These are phyloP conservation scores for Selene dorsalis DNA, from an alignment of 2,797 vertebrate genomes.

Conservation along the genomic window DNA sequence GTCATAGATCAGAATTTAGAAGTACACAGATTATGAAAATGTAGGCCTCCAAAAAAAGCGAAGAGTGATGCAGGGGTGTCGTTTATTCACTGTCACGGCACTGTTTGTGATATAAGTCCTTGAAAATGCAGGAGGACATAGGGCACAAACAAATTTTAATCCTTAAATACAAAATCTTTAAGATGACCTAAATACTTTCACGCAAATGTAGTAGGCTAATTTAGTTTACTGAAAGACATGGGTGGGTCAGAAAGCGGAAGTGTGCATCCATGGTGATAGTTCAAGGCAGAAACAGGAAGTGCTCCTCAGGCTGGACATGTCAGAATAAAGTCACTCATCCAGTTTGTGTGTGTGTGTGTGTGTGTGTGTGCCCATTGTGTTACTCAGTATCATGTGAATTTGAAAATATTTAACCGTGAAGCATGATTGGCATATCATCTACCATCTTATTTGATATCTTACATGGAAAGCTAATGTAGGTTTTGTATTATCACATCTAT, in stretches of 20 bases:
- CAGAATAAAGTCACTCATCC: conserved; percentile 30
- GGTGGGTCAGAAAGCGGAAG: conserved; percentile 80
- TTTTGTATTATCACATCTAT: neutral
- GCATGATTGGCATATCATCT: conserved; percentile 6
- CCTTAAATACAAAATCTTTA: neutral
- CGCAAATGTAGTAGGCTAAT: conserved; percentile 24
- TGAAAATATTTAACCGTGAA: neutral
- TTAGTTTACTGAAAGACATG: conserved; percentile 35
- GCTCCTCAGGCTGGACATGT: conserved; percentile 54
- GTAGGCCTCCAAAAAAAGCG: neutral
- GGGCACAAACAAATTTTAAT: neutral
- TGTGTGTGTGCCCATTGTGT: neutral
- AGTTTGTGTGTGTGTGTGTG: conserved; percentile 20
- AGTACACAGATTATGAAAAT: conserved; percentile 4
- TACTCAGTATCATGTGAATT: conserved; percentile 53
- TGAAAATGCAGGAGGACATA: neutral
- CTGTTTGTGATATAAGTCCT: neutral
- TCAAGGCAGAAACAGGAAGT: conserved; percentile 73
- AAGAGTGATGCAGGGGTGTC: neutral
- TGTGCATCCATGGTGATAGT: conserved; percentile 68
- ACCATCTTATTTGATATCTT: neutral
- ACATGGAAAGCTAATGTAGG: neutral
- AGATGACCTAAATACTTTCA: neutral
- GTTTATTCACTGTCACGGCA: neutral
- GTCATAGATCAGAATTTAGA: conserved; percentile 16